Conservation (phyloP, 2,113 vertebrate genomes). For the Sakesphorus luctuosus region DNA sequence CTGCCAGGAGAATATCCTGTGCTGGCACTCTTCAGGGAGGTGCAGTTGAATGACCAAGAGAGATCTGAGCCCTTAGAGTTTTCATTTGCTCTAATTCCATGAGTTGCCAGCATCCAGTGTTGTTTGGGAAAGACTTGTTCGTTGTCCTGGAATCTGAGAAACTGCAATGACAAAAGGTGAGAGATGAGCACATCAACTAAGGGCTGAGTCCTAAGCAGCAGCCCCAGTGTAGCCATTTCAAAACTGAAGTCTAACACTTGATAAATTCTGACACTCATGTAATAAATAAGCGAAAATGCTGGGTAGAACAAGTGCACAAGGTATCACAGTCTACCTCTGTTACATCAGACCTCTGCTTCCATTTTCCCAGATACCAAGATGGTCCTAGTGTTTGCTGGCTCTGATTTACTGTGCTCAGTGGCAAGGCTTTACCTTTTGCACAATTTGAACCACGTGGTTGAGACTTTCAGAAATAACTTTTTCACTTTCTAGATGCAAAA, state of each 20-base stretch:
- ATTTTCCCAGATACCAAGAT: background rate
- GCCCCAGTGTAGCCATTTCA: background rate
- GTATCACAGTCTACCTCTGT: background rate
- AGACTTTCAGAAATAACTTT: background rate
- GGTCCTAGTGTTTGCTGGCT: background rate
- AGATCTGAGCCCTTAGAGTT: background rate
- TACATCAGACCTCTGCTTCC: background rate
- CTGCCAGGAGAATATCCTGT: background rate
- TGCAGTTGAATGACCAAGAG: background rate
- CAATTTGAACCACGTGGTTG: background rate
- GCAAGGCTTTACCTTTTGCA: background rate
- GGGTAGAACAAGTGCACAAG: background rate
- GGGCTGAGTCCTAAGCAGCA: background rate
- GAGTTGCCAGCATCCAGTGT: background rate
- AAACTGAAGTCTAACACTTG: background rate
- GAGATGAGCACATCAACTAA: background rate
- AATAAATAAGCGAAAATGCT: background rate
- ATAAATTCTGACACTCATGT: background rate
- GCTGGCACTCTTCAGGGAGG: background rate
- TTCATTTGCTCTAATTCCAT: background rate
- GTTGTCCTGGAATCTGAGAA: background rate
- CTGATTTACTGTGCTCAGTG: background rate
- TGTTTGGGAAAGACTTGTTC: background rate
- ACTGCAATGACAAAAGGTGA: background rate
- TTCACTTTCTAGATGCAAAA: background rate